Percentiles rank a stretch among this genome's conserved stretches.
Conservation (phyloP, 1,140 invertebrate genomes). For the Bombus confusus region DNA sequence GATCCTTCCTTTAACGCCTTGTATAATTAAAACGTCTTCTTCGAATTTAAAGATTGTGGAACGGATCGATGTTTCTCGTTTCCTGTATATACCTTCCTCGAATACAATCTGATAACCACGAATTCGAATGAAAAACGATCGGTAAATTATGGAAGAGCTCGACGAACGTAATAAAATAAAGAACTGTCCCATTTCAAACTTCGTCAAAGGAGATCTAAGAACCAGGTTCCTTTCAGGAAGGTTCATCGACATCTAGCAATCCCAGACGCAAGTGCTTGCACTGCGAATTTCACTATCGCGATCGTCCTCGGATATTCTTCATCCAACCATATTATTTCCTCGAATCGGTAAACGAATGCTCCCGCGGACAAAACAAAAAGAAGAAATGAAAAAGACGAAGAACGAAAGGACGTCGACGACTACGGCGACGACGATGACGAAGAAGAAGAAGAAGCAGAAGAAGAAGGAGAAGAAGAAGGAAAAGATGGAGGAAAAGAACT, state of each 20-base stretch:
- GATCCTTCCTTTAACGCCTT: neutral
- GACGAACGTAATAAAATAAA: neutral
- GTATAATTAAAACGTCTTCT: neutral
- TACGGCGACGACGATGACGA: neutral
- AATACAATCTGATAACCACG: neutral
- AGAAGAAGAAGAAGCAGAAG: neutral
- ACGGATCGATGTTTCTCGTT: neutral
- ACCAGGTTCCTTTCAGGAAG: neutral
- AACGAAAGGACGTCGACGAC: neutral
- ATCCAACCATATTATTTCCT: slow-evolving; percentile 4
- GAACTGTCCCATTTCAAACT: neutral
- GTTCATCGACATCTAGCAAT: neutral
- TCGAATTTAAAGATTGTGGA: neutral
- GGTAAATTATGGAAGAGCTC: neutral
- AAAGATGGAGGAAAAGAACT: neutral
- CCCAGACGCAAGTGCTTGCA: neutral
- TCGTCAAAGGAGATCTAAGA: slow-evolving; percentile 11
- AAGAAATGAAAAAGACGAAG: neutral
- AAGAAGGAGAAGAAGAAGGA: neutral
- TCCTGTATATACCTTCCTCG: neutral
- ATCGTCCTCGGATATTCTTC: neutral
- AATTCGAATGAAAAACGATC: neutral
- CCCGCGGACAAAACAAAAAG: neutral
- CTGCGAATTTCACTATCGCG: slow-evolving; percentile 1
- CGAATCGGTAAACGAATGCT: slow-evolving; percentile 7